A percentile compares a stretch with the other conserved stretches of the same genome.
phyloP scores from a whole-genome alignment of 2,888 invertebrate species.

The Strigamia maritima region DNA sequence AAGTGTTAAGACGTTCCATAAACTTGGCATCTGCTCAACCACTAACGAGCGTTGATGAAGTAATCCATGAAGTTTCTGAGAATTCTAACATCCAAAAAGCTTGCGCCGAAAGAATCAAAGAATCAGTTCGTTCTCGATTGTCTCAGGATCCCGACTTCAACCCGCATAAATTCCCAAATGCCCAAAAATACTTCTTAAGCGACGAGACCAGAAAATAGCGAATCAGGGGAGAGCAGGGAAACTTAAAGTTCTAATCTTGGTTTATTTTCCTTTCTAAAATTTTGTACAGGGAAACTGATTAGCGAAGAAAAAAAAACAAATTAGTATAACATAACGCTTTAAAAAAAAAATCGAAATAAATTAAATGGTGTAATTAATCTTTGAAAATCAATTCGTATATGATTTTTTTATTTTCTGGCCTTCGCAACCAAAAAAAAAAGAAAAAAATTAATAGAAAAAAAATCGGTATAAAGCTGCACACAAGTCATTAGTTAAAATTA shows the following conservation, averaged over 20 bases:
- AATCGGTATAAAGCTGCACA: too few relatives aligned
- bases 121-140: constrained; percentile 55
- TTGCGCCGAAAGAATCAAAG: constrained; percentile 57
- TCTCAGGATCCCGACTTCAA: constrained; percentile 54
- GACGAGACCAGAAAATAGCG: constrained; percentile 6
- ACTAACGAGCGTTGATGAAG: constrained; percentile 54
- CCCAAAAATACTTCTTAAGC: constrained; percentile 48
- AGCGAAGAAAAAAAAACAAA: neutral
- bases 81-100: constrained; percentile 57
- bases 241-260: neutral
- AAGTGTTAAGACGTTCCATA: constrained; percentile 55
- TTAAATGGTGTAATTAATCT: neutral
- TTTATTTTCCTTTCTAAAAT: neutral
- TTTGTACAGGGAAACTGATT: neutral
- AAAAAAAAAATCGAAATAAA: neutral
- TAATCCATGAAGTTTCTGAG: constrained; percentile 56
- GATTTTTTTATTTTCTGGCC: neutral
- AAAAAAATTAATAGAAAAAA: too few relatives aligned
- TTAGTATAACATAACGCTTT: neutral
- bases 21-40: constrained; percentile 57
- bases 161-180: constrained; percentile 51
- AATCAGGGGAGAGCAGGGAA: neutral
- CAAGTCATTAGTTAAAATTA: neutral
- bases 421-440: neutral
- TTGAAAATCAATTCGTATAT: neutral